These are phyloP conservation scores for Petrocephalus zakoni DNA, from an alignment of 2,113 vertebrate species.

Conservation along the genomic window DNA sequence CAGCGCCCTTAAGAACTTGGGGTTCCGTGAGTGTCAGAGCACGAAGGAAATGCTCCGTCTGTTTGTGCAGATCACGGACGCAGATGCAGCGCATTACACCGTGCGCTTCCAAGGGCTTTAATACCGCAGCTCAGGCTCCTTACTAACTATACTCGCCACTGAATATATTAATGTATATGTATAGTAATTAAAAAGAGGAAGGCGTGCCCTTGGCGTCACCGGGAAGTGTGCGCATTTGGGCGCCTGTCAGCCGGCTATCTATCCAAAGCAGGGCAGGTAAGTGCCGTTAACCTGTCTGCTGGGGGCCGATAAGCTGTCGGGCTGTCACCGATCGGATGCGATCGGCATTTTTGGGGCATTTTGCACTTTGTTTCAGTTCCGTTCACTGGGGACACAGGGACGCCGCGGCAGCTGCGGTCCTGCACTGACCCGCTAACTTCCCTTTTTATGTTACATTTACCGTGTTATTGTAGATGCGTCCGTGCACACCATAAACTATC, in stretches of 20 bases:
- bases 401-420: neutral
- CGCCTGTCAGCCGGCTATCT: neutral
- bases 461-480: neutral
- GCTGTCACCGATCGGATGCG: neutral
- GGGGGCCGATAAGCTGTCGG: neutral
- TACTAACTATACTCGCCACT: neutral
- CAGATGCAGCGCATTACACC: neutral
- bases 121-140: neutral
- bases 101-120: neutral
- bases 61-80: neutral
- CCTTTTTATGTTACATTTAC: neutral
- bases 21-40: no score
- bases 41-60: neutral
- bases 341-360: neutral
- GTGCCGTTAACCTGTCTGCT: neutral
- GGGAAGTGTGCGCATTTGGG: neutral
- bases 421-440: neutral
- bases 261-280: neutral
- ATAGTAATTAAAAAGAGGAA: neutral
- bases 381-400: neutral
- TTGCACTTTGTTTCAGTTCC: neutral
- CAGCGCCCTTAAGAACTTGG: neutral
- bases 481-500: neutral
- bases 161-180: neutral
- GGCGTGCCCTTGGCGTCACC: neutral